Conservation (phyloP, 2,113 vertebrate species). For the Phocoena sinus region DNA sequence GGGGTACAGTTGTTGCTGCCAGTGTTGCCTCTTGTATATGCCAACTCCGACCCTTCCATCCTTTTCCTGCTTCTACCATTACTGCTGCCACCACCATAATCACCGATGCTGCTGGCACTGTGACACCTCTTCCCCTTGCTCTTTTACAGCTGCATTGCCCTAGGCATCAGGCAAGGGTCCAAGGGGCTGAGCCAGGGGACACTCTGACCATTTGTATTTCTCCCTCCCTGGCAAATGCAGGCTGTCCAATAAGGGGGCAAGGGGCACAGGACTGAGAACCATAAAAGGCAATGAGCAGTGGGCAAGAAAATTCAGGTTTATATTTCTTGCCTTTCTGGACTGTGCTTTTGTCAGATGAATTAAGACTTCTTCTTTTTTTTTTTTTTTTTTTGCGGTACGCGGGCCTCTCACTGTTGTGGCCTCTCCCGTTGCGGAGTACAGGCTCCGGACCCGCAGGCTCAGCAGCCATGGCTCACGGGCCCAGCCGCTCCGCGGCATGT, state of each 20-base stretch:
- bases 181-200: background rate
- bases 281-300: background rate
- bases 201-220: background rate
- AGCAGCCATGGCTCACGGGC: too few relatives aligned
- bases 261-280: background rate
- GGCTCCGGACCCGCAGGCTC: too few relatives aligned
- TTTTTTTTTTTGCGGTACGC: too few relatives aligned
- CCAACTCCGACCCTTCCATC: background rate
- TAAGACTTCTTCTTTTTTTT: background rate
- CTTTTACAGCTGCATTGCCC: background rate
- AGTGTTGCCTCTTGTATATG: background rate
- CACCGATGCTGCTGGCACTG: background rate
- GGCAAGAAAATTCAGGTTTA: background rate
- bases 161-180: background rate
- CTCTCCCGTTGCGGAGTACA: too few relatives aligned
- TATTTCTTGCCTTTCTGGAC: background rate
- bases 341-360: background rate
- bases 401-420: too few relatives aligned
- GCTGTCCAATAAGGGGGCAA: background rate
- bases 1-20: background rate
- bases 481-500: too few relatives aligned
- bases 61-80: background rate
- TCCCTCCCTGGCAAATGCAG: background rate
- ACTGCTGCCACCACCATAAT: background rate
- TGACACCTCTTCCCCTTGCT: background rate